Base-by-base conservation (phyloP, 1,140 invertebrate species). In the Diorhabda elongata region DNA sequence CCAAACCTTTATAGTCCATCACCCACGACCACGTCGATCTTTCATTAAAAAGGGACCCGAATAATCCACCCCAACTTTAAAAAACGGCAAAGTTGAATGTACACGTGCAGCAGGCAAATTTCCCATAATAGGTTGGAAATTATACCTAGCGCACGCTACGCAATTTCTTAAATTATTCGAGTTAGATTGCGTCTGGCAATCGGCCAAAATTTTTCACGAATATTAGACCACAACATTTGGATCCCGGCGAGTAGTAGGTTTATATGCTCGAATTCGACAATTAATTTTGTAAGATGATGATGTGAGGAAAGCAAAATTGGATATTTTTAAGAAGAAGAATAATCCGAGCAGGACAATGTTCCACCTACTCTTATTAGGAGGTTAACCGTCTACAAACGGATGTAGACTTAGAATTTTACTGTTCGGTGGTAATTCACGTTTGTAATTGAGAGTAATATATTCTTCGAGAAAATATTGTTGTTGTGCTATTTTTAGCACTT, bases 1-100 rank as follows among this genome's bases (percentile, higher is more conserved):
- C 47, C 79, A 81, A 4, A 57, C 68, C 64, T 82, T 81, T 4
- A 67, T 43, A 7, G 47, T 57, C 62, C 62, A 61, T 2, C 57
- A 58, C 43, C 43, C 76, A 45, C 73, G 71, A 44, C 60, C 64
- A 11, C 61, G 52, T 8, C 42, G 52, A 52, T 66, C 61, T 43
- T 64, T 68, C 2, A 73, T 59, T 47, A 1, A 11, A 44, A 73
- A 52, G 11, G 78, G 78, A n/a, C 77, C 78, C 4, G 72, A 74
- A 47, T 76, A 79, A 59, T 80, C 79, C 0, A 76, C 71, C 3
- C 77, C 76, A 44, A 11, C 11, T 11, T 11, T 11, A 11, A 11
- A 0, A 11, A 11, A 56, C n/a, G 56, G 8, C 47, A 44, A 43
- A 8, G 41, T 58, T 56, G 58, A 11, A 6, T n/a, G n/a, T n/a